phyloP scores from a whole-genome alignment of 2,113 vertebrate species.

The Nycticorax nycticorax region DNA sequence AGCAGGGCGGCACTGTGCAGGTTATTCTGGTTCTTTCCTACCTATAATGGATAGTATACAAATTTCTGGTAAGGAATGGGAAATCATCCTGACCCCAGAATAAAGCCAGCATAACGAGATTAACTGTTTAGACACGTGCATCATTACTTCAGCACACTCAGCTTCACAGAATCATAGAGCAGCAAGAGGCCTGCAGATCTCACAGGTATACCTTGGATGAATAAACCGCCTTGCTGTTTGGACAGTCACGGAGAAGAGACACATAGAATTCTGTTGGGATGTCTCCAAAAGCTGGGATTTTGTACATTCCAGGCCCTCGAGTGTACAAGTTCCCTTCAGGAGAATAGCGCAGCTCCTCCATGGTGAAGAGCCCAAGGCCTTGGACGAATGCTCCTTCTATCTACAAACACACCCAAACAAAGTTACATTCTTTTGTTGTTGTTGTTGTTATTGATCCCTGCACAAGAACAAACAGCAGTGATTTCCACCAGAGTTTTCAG shows the following conservation, averaged over 20 bases:
- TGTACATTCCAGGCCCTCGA: slow-evolving; percentile 93
- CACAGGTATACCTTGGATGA: slow-evolving; percentile 85
- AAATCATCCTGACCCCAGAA: background rate
- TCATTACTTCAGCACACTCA: background rate
- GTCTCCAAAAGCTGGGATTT: slow-evolving; percentile 92
- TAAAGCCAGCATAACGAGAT: background rate
- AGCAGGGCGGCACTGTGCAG: background rate
- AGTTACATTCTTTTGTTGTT: background rate
- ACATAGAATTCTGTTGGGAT: slow-evolving; percentile 87
- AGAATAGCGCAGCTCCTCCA: slow-evolving; percentile 93
- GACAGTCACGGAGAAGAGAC: slow-evolving; percentile 88
- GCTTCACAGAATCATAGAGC: background rate
- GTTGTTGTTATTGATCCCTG: background rate
- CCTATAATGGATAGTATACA: background rate
- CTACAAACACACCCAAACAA: slow-evolving; percentile 68
- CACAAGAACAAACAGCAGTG: background rate
- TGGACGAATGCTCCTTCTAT: slow-evolving; percentile 94
- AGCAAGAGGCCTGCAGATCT: background rate
- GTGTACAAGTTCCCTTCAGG: slow-evolving; percentile 86
- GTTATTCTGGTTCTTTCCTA: background rate
- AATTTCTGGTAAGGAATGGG: background rate
- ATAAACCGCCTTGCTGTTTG: slow-evolving; percentile 89
- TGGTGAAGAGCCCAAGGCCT: slow-evolving; percentile 92
- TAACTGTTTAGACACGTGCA: background rate
- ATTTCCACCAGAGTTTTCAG: background rate